Percentiles rank a stretch among this genome's conserved stretches.
Evolutionary conservation across 64 coral and sea anemone genomes (phyloP).

Genomic region (Montipora capricornis): DNA sequence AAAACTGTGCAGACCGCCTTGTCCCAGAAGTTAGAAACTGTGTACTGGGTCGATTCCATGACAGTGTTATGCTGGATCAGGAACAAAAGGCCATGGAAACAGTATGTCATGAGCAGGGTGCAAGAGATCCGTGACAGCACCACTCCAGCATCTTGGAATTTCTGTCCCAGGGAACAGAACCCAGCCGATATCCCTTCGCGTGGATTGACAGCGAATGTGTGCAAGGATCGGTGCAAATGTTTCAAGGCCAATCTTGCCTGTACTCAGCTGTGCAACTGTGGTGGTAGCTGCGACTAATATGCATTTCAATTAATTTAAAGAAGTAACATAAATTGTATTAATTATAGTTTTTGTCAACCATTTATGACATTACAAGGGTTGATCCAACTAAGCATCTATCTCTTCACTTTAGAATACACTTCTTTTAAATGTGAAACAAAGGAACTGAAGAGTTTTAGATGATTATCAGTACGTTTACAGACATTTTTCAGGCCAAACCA

Average conservation of each 20-base stretch:
- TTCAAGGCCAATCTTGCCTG: neutral
- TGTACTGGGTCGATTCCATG: constrained; percentile 19
- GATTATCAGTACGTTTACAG: no score
- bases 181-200: constrained; percentile 4
- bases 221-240: neutral
- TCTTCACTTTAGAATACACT: no score
- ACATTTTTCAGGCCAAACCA: no score
- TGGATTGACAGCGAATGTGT: neutral
- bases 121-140: neutral
- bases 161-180: neutral
- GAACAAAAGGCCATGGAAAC: constrained; percentile 20
- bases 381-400: no score
- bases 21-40: neutral
- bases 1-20: constrained; percentile 20
- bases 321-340: no score
- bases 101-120: constrained; percentile 1
- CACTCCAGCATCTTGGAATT: neutral
- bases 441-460: no score
- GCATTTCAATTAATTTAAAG: no score
- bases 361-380: no score
- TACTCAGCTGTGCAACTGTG: no score
- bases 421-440: no score
- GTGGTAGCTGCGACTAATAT: no score
- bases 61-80: constrained; percentile 3
- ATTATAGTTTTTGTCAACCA: no score